Evolutionary conservation across 37 sponge, comb jelly and placozoan species (phyloP).

Genomic region (Diacarnus erythraeanus): DNA sequence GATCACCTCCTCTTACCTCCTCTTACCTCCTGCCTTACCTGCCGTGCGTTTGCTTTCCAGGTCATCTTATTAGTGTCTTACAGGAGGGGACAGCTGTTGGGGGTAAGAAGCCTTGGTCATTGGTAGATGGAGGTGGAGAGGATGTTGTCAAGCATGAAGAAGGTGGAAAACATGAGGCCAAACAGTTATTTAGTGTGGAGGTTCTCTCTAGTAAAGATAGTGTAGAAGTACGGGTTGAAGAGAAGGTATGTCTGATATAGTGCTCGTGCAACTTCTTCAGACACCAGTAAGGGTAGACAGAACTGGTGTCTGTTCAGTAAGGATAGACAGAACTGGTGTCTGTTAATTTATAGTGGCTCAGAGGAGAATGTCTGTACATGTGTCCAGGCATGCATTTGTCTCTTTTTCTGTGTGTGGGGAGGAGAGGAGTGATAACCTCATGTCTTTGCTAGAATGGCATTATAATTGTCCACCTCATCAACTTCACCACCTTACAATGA

Average conservation of each 20-base stretch:
- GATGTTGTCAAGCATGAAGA: background rate
- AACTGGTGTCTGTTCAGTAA: no score
- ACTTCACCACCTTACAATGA: no score
- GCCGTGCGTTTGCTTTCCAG: background rate
- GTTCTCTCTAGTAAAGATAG: slow-evolving; percentile 41
- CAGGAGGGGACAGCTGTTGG: background rate
- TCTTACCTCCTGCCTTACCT: background rate
- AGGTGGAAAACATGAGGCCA: slow-evolving; percentile 1
- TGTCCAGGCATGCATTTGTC: no score
- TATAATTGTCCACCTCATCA: no score
- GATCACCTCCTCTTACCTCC: background rate
- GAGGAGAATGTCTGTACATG: no score
- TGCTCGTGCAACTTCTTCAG: no score
- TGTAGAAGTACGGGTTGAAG: background rate
- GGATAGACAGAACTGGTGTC: no score
- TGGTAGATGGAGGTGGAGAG: background rate
- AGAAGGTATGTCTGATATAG: background rate
- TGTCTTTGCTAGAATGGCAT: no score
- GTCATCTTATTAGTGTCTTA: background rate
- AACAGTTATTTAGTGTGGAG: slow-evolving; percentile 10
- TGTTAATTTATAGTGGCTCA: no score
- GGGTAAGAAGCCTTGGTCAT: background rate
- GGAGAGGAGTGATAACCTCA: no score
- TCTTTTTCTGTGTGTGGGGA: no score
- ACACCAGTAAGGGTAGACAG: no score